phyloP scores from a whole-genome alignment of 2,888 invertebrate species.

The Corythucha ciliata region DNA sequence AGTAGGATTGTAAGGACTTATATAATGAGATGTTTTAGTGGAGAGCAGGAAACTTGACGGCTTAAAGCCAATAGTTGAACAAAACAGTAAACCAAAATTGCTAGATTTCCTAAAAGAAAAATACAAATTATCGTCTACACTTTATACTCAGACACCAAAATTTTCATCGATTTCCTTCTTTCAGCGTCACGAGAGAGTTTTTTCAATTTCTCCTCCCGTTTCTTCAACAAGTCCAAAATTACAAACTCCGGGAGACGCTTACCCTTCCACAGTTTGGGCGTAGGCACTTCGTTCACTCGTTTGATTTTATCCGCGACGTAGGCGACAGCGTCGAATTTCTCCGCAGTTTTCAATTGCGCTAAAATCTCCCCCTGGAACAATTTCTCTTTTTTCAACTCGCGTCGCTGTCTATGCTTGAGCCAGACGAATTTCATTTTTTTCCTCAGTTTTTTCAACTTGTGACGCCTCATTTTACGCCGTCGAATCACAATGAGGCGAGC shows the following conservation, averaged over 20 bases:
- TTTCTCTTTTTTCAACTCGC: constrained; percentile 67
- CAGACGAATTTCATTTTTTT: constrained; percentile 69
- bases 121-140: no score
- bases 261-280: constrained; percentile 51
- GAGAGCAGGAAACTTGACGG: no score
- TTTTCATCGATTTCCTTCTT: no score
- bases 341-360: constrained; percentile 58
- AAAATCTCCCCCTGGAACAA: constrained; percentile 62
- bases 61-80: no score
- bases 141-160: no score
- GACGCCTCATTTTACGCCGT: constrained; percentile 76
- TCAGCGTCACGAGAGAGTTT: no score
- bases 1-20: no score
- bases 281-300: constrained; percentile 51
- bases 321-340: constrained; percentile 63
- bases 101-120: no score
- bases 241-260: constrained; percentile 56
- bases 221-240: constrained; percentile 56
- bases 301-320: constrained; percentile 58
- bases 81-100: no score
- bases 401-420: constrained; percentile 57
- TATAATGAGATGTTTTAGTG: no score
- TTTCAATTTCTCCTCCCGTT: constrained; percentile 48
- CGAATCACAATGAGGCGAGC: constrained; percentile 66
- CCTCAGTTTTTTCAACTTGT: constrained; percentile 67